Conservation (phyloP, 1,140 invertebrate species). For the Atta texana region DNA sequence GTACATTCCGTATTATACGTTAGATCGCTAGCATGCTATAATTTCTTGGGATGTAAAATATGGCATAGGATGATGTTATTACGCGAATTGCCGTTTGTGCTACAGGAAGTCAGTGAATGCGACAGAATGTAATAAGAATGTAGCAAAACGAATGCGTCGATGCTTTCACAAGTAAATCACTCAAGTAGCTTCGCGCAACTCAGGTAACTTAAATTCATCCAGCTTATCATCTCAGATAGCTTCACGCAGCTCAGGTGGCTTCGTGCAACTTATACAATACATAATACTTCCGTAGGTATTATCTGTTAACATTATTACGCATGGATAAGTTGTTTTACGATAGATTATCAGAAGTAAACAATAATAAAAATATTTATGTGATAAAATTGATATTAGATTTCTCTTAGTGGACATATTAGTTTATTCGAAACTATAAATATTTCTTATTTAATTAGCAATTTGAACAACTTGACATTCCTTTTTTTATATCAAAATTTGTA, state of each 20-base stretch:
- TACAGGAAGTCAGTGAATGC: conserved; percentile 43
- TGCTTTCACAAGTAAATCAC: conserved; percentile 51
- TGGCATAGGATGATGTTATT: conserved; percentile 28
- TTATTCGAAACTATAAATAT: neutral
- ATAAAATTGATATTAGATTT: neutral
- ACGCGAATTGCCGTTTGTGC: conserved; percentile 26
- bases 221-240: neutral
- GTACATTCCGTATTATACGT: conserved; percentile 10
- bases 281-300: neutral
- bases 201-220: neutral
- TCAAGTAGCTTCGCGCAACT: neutral
- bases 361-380: neutral
- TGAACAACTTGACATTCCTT: neutral
- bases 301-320: neutral
- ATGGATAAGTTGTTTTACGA: neutral
- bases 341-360: neutral
- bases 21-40: conserved; percentile 5
- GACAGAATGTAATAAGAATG: conserved; percentile 23
- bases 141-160: conserved; percentile 11
- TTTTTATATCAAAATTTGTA: neutral
- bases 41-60: conserved; percentile 46
- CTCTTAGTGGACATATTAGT: neutral
- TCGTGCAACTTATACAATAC: neutral
- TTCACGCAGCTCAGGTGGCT: neutral
- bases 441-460: neutral